Base-by-base conservation (phyloP, 2,113 vertebrate genomes). In the Tachysurus vachellii region DNA sequence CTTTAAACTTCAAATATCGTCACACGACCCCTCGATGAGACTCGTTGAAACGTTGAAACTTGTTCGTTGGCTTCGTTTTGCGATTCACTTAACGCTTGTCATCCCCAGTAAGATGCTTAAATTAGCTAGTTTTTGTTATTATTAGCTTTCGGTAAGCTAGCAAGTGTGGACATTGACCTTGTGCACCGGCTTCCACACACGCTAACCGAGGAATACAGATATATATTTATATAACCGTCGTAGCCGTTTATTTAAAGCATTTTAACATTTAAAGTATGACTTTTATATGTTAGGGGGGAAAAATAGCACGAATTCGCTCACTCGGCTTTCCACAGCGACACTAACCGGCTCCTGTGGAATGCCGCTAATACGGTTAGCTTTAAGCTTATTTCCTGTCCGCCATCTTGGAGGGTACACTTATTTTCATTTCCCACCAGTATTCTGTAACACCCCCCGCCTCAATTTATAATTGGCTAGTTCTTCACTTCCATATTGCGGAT, bases 261-360 rank as follows among this genome's bases (percentile, higher is more conserved):
- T 42, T 10, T 31, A 26, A 26, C 44, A 5, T 56, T 56, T 56
- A n/a, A 53, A 54, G 23, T 56, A 57, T 2, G n/a, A 54, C 14
- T 80, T 59, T 0, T 80, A 59, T 17, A 13, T 21, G 28, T 59
- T 59, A 23, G 16, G 16, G 3, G 13, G 2, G 31, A 57, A 80
- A 53, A 54, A 79, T 54, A 79, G 21, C 77, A 21, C 28, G 77
- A 5, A 80, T 36, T 36, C 17, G 16, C 44, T 66, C 82, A 54
- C 16, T 66, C 10, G 12, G 66, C 68, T 71, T 88, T 88, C 89
- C 89, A 89, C 89, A 88, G 89, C 90, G 88, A 88, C 89, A 83
- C 81, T 80, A 90, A 90, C 91, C 91, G 91, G 91, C 88, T 90
- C 90, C 87, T 86, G 87, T 91, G 91, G 91, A 92, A 92, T 89